Base-by-base conservation (phyloP, 2,888 invertebrate genomes). In the Amblyjoppa fuscipennis region DNA sequence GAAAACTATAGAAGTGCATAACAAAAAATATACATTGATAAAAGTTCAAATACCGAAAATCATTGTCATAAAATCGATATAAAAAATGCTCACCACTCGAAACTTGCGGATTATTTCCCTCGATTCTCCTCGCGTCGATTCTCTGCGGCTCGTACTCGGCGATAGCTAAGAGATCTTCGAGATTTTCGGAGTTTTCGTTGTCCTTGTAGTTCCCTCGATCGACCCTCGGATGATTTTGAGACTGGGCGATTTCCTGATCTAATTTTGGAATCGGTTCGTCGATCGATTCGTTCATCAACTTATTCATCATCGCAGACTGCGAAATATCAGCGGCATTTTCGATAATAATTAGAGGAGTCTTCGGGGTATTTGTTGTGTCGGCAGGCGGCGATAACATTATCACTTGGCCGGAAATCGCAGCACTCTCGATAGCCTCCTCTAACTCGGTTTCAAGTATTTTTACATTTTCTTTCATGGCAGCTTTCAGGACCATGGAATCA, bases 121-220 rank as follows among this genome's bases (percentile, higher is more conserved):
- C 87, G 13, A 41, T 66, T 45, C 83, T 89, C 16, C 70, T 81
- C 31, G 83, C 68, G 38, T 87, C 83, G 69, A 92, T 89, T 68
- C 90, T 91, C 76, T 91, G 90, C 0, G 93, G 91, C 53, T 93
- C 93, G 81, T 93, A 93, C 13, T 87, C 89, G 0, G 90, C 84
- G 4, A 90, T 77, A 1, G 91, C 89, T 20, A 91, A 74, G 16
- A 91, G 89, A 4, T 89, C 87, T n/a, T 90, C 89, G 28, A 91
- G 78, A 51, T 87, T 88, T 59, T 90, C 90, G 31, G 90, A n/a
- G 59, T 90, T 88, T 11, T 86, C 89, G 0, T 87, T 61, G n/a
- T 87, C 81, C 0, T 81, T 81, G 31, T 87, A 83, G 20, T 87
- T 51, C 3, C 4, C n/a, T 3, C 38, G 28, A 41, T 11, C 45